phyloP scores from a whole-genome alignment of 2,113 vertebrate species.

The Salvelinus sp. region DNA sequence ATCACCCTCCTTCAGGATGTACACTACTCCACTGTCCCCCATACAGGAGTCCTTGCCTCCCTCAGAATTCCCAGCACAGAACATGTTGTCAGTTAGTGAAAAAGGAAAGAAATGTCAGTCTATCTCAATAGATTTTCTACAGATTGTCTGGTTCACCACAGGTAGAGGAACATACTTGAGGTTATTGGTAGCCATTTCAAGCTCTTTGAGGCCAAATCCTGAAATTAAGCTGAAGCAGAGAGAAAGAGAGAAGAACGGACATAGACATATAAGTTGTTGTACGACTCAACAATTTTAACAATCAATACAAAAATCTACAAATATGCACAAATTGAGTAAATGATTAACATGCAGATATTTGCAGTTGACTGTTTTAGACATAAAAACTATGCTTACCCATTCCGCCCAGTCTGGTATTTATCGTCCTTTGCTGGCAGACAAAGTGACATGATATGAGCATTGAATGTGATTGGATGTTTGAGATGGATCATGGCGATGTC shows the following conservation, averaged over 20 bases:
- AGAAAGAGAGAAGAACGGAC: background rate
- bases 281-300: too few species aligned
- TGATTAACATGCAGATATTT: background rate
- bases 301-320: too few species aligned
- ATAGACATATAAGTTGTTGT: too few species aligned
- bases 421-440: conserved; percentile 55
- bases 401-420: background rate
- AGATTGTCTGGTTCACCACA: conserved; percentile 50
- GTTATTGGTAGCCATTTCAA: conserved; percentile 11
- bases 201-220: conserved; percentile 48
- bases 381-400: conserved; percentile 52
- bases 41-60: conserved; percentile 53
- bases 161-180: conserved; percentile 55
- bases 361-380: fast-evolving
- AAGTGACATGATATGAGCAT: conserved; percentile 59
- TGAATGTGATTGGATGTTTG: conserved; percentile 40
- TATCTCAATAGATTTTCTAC: conserved; percentile 1
- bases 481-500: conserved; percentile 70
- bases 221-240: conserved; percentile 50
- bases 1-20: conserved; percentile 14
- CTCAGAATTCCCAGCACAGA: conserved; percentile 60
- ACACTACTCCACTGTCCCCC: conserved; percentile 55
- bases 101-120: too few species aligned
- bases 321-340: too few species aligned
- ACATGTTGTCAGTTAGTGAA: conserved; percentile 62